These are phyloP conservation scores for Holothuria glaberrima DNA, from an alignment of 35 echinoderm and acorn worm species.

Conservation along the genomic window DNA sequence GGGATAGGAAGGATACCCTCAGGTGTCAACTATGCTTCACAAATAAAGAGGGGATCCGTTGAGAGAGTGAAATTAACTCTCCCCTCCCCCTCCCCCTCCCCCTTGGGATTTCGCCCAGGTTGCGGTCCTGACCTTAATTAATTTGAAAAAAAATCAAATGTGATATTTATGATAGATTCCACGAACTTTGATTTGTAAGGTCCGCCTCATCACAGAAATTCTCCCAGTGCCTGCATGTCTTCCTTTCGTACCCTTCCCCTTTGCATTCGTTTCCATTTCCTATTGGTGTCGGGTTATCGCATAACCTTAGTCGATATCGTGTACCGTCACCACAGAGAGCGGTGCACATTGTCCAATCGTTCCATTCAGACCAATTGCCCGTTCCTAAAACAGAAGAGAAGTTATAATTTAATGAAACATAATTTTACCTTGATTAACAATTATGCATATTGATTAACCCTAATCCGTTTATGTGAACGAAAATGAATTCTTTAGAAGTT, in stretches of 20 bases:
- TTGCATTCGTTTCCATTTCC: conserved; percentile 58
- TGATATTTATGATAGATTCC: background rate
- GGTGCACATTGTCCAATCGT: conserved; percentile 78
- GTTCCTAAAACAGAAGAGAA: conserved; percentile 26
- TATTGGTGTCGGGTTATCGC: conserved; percentile 70
- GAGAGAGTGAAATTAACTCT: too few species aligned
- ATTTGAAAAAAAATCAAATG: too few species aligned
- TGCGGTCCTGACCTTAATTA: too few species aligned
- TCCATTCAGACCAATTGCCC: conserved; percentile 76
- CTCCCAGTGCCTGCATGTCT: conserved; percentile 60
- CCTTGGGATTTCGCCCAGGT: too few species aligned
- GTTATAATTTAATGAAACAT: background rate
- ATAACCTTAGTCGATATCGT: conserved; percentile 51
- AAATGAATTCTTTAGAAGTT: too few species aligned
- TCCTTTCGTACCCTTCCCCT: conserved; percentile 52
- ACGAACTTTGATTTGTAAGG: background rate
- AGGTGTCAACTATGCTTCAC: too few species aligned
- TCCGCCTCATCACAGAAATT: conserved; percentile 34
- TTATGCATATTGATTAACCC: too few species aligned
- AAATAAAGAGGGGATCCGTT: too few species aligned
- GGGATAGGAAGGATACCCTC: too few species aligned
- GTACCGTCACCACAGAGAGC: conserved; percentile 73
- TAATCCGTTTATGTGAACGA: too few species aligned
- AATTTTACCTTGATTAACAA: background rate
- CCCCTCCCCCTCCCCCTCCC: too few species aligned